Base-by-base conservation (phyloP, 1,140 invertebrate species). In the Euwallacea fornicatus region DNA sequence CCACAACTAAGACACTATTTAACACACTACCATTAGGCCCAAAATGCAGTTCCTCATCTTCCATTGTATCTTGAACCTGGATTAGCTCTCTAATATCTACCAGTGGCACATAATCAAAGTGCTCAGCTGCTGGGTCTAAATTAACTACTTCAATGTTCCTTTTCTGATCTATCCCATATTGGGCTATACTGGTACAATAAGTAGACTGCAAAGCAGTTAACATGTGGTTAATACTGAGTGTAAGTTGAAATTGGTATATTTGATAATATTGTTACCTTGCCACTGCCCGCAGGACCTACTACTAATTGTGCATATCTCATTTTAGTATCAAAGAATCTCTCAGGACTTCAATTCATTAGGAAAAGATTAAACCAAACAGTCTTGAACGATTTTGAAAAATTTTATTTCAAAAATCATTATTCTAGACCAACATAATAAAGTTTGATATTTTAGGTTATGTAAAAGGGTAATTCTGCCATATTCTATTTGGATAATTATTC, bases 51-150 rank as follows among this genome's bases (percentile, higher is more conserved):
- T 96, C 91, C 71, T 95, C 91, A 84, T 98, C 96, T 83, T 98
- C 95, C 95, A 98, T 98, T 0, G 92, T 93, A 88, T 99, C 97
- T 77, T 98, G 94, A 0, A 99, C 83, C 72, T 94, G 89, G 78
- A 99, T 98, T 42, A 99, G 83, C 76, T 99, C 96, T 75, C 96
- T 83, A 64, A 99, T 93, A 84, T 99, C 97, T 8, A 89, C 89
- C 9, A 92, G 78, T 0, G 95, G 91, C 66, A 91, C 85, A 81
- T 99, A 99, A 76, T 94, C 89, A 85, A 99, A 99, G 79, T 93
- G 85, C 82, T 99, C 98, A 11, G 97, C 97, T 3, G 97, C 98
- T 50, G 98, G 98, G 85, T 99, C 98, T 47, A 99, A 85, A 85
- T 99, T 99, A 0, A 99, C 90, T 7, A 99, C 90, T 73, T 95